Evolutionary conservation across 2,888 invertebrate species (phyloP).

Genomic region (Spilarctia lutea): DNA sequence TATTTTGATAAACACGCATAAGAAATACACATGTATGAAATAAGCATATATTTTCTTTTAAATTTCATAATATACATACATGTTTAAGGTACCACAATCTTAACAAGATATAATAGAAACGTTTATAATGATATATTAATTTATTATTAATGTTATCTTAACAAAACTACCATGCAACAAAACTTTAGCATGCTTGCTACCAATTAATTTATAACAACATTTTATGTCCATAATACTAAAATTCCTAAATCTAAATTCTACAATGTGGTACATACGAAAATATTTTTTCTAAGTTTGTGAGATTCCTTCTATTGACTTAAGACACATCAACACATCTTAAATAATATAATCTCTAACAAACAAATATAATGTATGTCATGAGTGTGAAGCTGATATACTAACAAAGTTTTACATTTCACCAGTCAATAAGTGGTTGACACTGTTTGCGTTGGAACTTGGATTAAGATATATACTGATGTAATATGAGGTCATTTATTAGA

Average conservation of each 20-base stretch:
- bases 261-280: conserved; percentile 63
- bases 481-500: conserved; percentile 17
- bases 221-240: conserved; percentile 76
- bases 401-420: conserved; percentile 21
- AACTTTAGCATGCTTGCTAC: conserved; percentile 74
- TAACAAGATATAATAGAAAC: conserved; percentile 71
- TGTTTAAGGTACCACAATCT: conserved; percentile 67
- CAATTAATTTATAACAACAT: conserved; percentile 77
- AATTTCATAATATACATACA: conserved; percentile 80
- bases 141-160: conserved; percentile 69
- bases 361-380: conserved; percentile 53
- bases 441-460: conserved; percentile 23
- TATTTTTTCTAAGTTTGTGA: conserved; percentile 63
- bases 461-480: conserved; percentile 23
- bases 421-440: conserved; percentile 26
- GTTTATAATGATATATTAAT: conserved; percentile 73
- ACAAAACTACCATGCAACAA: conserved; percentile 80
- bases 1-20: conserved; percentile 67
- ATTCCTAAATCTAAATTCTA: conserved; percentile 66
- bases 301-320: conserved; percentile 61
- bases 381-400: conserved; percentile 50
- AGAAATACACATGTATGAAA: conserved; percentile 63
- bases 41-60: conserved; percentile 71
- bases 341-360: conserved; percentile 41
- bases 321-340: conserved; percentile 46